Evolutionary conservation across 2,888 invertebrate species (phyloP).

Genomic region (Mythimna loreyi): DNA sequence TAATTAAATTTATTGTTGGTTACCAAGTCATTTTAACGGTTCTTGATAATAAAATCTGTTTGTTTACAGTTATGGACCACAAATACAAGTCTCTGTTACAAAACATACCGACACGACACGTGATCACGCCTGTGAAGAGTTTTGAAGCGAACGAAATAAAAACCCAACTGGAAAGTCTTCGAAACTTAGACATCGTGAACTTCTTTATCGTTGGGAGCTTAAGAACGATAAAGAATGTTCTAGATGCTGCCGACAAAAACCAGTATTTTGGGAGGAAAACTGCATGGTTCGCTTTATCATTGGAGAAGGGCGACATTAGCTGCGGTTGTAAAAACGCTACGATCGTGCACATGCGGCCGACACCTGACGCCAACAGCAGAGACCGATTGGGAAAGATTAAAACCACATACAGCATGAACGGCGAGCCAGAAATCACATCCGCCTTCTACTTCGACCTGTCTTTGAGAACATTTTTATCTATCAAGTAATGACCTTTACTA

Average conservation of each 20-base stretch:
- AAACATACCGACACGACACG: constrained; percentile 97
- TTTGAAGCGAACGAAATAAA: constrained; percentile 92
- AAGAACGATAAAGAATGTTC: constrained; percentile 92
- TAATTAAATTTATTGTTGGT: constrained; percentile 51
- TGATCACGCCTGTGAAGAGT: constrained; percentile 93
- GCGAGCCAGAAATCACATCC: constrained; percentile 94
- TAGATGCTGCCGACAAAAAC: constrained; percentile 93
- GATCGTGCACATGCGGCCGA: constrained; percentile 94
- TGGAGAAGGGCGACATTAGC: constrained; percentile 93
- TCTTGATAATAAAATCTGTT: constrained; percentile 59
- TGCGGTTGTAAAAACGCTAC: constrained; percentile 95
- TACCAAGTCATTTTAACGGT: constrained; percentile 47
- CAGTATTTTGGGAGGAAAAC: constrained; percentile 96
- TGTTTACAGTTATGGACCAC: constrained; percentile 95
- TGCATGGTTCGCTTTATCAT: constrained; percentile 96
- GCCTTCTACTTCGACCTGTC: constrained; percentile 97
- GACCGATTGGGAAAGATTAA: constrained; percentile 93
- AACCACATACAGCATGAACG: constrained; percentile 93
- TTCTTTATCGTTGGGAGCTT: constrained; percentile 96
- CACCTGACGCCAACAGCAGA: constrained; percentile 92
- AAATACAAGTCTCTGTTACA: constrained; percentile 97
- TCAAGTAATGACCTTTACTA: constrained; percentile 92
- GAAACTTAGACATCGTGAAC: constrained; percentile 96
- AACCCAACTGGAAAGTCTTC: constrained; percentile 93
- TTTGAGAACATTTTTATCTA: constrained; percentile 93